Conservation (phyloP, 2,797 vertebrate genomes). For the Lophius americanus region DNA sequence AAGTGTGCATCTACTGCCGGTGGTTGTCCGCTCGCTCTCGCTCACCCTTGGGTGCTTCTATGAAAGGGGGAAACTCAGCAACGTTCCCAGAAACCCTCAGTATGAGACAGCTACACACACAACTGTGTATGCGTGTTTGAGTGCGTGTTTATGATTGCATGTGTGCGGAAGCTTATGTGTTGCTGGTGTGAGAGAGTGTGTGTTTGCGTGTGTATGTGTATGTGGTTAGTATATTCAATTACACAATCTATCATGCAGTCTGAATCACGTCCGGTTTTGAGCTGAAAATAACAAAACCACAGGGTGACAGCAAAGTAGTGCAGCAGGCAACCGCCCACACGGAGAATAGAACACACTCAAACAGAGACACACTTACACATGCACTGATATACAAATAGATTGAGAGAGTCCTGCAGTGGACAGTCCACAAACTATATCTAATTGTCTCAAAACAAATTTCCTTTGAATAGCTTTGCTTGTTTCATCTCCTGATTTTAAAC, state of each 20-base stretch:
- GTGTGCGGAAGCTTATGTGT: constrained; percentile 19
- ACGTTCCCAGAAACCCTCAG: constrained; percentile 75
- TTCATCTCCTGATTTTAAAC: background rate
- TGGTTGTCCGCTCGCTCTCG: constrained; percentile 48
- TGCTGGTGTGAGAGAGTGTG: background rate
- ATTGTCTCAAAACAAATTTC: constrained; percentile 12
- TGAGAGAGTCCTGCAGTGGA: constrained; percentile 25
- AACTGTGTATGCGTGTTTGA: constrained; percentile 27
- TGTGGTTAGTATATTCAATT: constrained; percentile 76
- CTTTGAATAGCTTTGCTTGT: background rate
- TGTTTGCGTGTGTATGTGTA: constrained; percentile 17
- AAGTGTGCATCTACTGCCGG: constrained; percentile 42
- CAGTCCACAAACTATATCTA: constrained; percentile 42
- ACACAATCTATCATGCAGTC: constrained; percentile 79
- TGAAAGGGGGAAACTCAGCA: constrained; percentile 64
- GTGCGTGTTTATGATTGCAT: constrained; percentile 5
- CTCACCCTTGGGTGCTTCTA: constrained; percentile 58
- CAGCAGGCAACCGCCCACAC: constrained; percentile 68
- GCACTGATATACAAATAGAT: constrained; percentile 13
- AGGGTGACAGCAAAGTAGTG: constrained; percentile 77
- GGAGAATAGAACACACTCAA: constrained; percentile 41
- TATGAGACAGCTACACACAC: constrained; percentile 54
- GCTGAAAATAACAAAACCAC: constrained; percentile 85
- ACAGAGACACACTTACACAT: constrained; percentile 18
- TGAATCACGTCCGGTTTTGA: constrained; percentile 85